phyloP scores from a whole-genome alignment of 2,888 invertebrate genomes.

The Allolobophora icterica region DNA sequence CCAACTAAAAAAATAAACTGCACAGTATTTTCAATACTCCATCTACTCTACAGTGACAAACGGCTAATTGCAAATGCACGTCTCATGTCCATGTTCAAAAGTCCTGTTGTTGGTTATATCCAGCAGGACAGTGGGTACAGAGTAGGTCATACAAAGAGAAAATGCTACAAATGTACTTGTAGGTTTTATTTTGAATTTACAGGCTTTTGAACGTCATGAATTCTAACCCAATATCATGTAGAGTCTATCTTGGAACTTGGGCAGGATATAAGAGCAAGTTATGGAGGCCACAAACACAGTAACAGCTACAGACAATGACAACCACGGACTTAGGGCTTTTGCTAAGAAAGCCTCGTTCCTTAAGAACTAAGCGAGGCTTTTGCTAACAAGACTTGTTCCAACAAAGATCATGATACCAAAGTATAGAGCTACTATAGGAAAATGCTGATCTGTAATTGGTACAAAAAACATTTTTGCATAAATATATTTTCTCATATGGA shows the following conservation, averaged over 20 bases:
- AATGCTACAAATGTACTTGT: not conserved
- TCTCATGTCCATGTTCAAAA: too few species aligned
- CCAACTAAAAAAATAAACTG: not conserved
- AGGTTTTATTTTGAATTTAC: not conserved
- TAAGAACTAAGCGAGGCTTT: not conserved
- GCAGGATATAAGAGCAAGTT: too few species aligned
- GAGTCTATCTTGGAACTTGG: not conserved
- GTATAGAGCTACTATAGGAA: not conserved
- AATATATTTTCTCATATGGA: slow-evolving; percentile 17
- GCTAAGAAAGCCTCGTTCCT: not conserved
- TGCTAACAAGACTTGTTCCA: not conserved
- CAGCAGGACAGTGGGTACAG: not conserved
- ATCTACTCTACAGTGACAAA: not conserved
- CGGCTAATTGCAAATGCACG: not conserved
- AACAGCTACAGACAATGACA: too few species aligned
- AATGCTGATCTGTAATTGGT: not conserved
- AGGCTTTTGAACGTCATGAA: not conserved
- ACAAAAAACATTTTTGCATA: not conserved
- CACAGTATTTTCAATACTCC: not conserved
- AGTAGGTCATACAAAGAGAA: not conserved
- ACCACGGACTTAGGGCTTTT: not conserved
- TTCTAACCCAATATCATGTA: not conserved
- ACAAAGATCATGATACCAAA: not conserved
- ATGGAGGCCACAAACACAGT: not conserved
- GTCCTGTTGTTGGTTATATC: not conserved